Base-by-base conservation (phyloP, 2,113 vertebrate species). In the Condylura cristata region DNA sequence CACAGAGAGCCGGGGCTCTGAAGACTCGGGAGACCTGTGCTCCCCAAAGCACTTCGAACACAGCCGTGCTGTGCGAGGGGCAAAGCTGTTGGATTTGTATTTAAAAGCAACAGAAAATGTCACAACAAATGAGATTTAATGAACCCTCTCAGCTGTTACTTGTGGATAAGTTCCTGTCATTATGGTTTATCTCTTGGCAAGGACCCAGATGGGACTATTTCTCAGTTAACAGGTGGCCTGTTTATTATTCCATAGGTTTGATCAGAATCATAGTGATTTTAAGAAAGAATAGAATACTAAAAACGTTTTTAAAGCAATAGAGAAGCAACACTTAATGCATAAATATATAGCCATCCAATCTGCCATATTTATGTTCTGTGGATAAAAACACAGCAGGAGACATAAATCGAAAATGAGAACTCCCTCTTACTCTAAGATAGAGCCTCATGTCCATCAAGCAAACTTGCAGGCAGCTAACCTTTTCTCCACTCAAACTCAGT, bases 161-260 rank as follows among this genome's bases (percentile, higher is more conserved):
- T 30, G 39, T 76, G 89, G 95, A 89, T 46, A 71, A 81, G 61
- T 89, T 83, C 89, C 81, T 84, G 86, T 83, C 4, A 7, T 39
- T 88, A 32, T 8, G 61, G 91, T 86, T 95, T 94, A 76, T 93
- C 86, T 96, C 86, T 53, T 91, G 83, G 89, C 75, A 68, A 95
- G 66, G 72, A 84, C 75, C 94, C 96, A 96, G 80, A 91, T 79
- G 89, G 95, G 89, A 80, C 56, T 34, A 74, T 80, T 95, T 80
- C 94, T 95, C 75, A 91, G 86, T 66, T 93, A 96, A 96, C 83
- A 95, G 84, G 97, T 93, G 86, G 91, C 66, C 72, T 87, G 48
- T 91, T 97, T 78, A 94, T 90, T 91, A 96, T 93, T 91, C 87
- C 68, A 90, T 20, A 83, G 87, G 91, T 90, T 91, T 93, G 60